phyloP scores from a whole-genome alignment of 2,113 vertebrate genomes.

The Peromyscus maniculatus region DNA sequence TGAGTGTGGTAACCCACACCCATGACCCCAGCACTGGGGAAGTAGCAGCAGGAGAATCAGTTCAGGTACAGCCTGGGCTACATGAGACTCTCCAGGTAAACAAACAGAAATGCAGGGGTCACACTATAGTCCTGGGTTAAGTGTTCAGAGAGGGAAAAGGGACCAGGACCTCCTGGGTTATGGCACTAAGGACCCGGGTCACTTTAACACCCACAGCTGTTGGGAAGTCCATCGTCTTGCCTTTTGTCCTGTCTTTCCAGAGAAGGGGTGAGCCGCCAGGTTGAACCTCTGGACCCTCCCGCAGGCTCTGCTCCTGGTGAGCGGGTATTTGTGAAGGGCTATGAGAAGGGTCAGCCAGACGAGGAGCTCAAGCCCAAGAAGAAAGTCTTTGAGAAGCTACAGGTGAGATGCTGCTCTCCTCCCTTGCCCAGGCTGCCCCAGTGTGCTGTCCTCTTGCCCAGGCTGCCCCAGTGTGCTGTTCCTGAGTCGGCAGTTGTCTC shows the following conservation, averaged over 20 bases:
- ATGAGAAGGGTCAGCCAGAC: constrained; percentile 91
- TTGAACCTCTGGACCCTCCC: constrained; percentile 96
- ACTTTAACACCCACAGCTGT: background rate
- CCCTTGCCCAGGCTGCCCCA: background rate
- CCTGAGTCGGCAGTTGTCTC: background rate
- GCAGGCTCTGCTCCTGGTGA: constrained; percentile 93
- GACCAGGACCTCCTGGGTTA: background rate
- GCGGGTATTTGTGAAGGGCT: constrained; percentile 94
- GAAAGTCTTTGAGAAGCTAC: constrained; percentile 97
- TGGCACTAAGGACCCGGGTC: background rate
- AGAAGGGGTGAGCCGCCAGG: constrained; percentile 89
- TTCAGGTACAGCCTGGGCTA: background rate
- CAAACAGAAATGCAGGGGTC: background rate
- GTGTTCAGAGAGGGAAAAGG: background rate
- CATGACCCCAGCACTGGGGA: background rate
- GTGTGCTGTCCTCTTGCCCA: background rate
- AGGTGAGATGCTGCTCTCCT: constrained; percentile 87
- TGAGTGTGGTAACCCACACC: background rate
- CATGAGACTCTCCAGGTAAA: background rate
- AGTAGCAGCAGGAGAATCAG: background rate
- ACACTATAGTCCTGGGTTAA: background rate
- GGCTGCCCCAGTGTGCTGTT: background rate
- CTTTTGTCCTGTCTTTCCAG: constrained; percentile 82
- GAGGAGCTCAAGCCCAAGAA: constrained; percentile 98
- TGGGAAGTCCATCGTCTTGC: background rate